Evolutionary conservation across 2,888 invertebrate genomes (phyloP).

Genomic region (Synergus japonicus): DNA sequence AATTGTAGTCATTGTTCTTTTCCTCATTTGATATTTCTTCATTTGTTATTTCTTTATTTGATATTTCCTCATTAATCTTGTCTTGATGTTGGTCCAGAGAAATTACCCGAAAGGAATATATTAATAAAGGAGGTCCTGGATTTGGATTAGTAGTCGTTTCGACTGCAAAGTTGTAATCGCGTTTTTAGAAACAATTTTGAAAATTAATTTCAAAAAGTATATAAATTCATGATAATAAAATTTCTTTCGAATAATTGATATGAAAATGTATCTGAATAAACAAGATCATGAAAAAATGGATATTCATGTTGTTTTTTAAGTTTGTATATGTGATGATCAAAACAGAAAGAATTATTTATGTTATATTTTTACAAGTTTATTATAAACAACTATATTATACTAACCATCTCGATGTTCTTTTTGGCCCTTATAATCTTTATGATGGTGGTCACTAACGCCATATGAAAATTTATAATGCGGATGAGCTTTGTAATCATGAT

Average conservation of each 20-base stretch:
- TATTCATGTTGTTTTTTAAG: background rate
- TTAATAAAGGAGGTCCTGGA: background rate
- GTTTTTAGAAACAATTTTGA: background rate
- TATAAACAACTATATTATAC: constrained; percentile 22
- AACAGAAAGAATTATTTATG: background rate
- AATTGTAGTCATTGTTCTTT: background rate
- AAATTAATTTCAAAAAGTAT: background rate
- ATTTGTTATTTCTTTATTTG: background rate
- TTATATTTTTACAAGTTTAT: no score
- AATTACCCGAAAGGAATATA: background rate
- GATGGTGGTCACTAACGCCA: constrained; percentile 65
- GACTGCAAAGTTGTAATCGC: background rate
- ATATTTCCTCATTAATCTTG: background rate
- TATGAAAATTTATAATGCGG: constrained; percentile 65
- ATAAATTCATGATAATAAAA: background rate
- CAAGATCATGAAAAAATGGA: background rate
- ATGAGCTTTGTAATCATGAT: constrained; percentile 65
- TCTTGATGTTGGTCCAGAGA: background rate
- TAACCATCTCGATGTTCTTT: constrained; percentile 66
- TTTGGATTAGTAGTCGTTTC: background rate
- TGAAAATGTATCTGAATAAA: background rate
- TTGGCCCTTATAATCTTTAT: constrained; percentile 64
- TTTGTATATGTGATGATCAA: background rate
- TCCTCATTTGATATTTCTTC: background rate
- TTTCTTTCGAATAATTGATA: background rate